phyloP scores from a whole-genome alignment of 2,797 vertebrate genomes.

The Hyperoplus lanceolatus region DNA sequence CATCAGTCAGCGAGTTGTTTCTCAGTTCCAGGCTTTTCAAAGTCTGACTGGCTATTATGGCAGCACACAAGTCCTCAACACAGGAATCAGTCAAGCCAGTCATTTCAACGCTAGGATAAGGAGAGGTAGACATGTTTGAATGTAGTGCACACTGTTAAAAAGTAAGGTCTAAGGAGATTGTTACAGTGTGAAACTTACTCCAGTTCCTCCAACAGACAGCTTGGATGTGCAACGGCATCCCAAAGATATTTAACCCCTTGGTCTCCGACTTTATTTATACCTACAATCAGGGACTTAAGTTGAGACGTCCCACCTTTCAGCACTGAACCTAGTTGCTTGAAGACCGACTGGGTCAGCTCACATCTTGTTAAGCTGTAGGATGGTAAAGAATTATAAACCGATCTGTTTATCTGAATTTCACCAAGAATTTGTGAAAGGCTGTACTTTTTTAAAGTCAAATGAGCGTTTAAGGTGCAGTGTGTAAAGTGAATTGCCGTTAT shows the following conservation, averaged over 20 bases:
- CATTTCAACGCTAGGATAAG: constrained; percentile 86
- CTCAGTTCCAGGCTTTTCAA: constrained; percentile 88
- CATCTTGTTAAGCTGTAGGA: constrained; percentile 85
- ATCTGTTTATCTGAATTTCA: not conserved
- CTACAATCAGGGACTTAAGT: constrained; percentile 85
- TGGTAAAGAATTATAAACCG: not conserved
- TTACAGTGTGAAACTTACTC: constrained; percentile 77
- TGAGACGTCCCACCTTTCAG: constrained; percentile 78
- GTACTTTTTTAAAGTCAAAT: not conserved
- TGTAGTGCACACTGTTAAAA: not conserved
- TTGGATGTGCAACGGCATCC: constrained; percentile 83
- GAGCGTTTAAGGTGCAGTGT: too few relatives aligned
- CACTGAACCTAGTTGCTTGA: constrained; percentile 80
- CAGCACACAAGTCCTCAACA: constrained; percentile 79
- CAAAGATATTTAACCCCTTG: constrained; percentile 83
- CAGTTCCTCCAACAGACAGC: constrained; percentile 86
- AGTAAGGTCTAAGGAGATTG: not conserved
- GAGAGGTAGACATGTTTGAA: not conserved
- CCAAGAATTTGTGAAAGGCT: constrained; percentile 19
- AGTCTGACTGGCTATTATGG: constrained; percentile 78
- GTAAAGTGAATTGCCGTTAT: too few relatives aligned
- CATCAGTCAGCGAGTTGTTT: constrained; percentile 87
- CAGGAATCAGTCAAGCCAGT: constrained; percentile 80
- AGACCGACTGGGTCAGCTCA: constrained; percentile 79
- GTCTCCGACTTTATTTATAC: constrained; percentile 85